Evolutionary conservation across 2,797 vertebrate genomes (phyloP), one percentile per base, ranked within the genome.

Genomic region (Sebastes diaconus): DNA sequence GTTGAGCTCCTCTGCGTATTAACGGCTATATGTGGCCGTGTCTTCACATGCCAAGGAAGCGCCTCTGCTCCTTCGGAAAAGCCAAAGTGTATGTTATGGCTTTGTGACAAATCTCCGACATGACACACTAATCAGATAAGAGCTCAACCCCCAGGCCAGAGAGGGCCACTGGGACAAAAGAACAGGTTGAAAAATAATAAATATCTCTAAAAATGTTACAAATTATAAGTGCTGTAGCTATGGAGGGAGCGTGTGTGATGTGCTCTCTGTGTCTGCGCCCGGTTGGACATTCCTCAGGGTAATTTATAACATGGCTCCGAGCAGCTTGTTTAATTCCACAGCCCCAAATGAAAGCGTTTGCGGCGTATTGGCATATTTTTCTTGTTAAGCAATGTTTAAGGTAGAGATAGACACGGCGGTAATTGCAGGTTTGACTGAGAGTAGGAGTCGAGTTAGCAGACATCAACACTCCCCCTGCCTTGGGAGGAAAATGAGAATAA

Each of bases 321-420:
- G 95, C 95, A 86, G 78, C 95, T 95, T 95, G 90, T 97, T 97
- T 95, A 93, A 90, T 96, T 95, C 94, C 89, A 88, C 90, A 89
- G 81, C 83, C 46, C 92, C 94, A 95, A 97, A 96, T 96, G 93
- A 96, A 96, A 96, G 93, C 91, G 93, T 97, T 96, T 95, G 92
- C 88, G 95, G 92, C 93, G 87, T 93, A 94, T 96, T 96, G 96
- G 95, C 95, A 96, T 96, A 96, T 95, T 96, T 95, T 95, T 95
- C 95, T 96, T 97, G 96, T 95, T 97, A 95, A 96, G 95, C 94
- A 96, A 91, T 95, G 95, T 97, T 97, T 96, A 96, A 97, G 95
- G 95, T 95, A 95, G 94, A 91, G 91, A 94, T 96, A 95, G 95
- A 96, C 96, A 96, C 86, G 87, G 89, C 94, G 84, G 92, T 96